Evolutionary conservation across 1,140 invertebrate genomes (phyloP), one percentile per base, ranked within the genome.

Genomic region (Sesamia nonagrioides): DNA sequence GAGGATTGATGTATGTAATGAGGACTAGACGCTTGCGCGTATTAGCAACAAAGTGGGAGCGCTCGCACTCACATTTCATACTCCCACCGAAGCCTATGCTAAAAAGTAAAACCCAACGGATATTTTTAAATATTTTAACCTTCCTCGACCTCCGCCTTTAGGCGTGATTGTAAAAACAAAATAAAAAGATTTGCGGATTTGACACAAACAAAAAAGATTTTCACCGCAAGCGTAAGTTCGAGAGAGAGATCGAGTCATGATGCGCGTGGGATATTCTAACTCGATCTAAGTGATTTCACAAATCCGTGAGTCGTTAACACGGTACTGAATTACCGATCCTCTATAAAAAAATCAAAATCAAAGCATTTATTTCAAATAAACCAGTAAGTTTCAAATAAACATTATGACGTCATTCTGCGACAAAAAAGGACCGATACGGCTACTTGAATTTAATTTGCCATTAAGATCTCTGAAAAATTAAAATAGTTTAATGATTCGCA

Each of bases 1-100:
- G 42, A 73, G 68, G 56, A 71, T 52, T 79, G 69, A 71, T 73
- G 56, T 79, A 71, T 69, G 66, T 69, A 73, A 73, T 73, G 71
- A 73, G 71, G 71, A 58, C 71, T 73, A 58, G 68, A 42, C 37
- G 71, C 54, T n/a, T 4, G 71, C 13, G 8, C 50, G 27, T 33
- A 50, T 40, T 21, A 73, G 54, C 52, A 6, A 48, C 27, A 2
- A 21, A 37, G 7, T n/a, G 9, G 37, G 18, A 50, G 37, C 42
- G 17, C 27, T 27, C 27, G 27, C 27, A 27, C 40, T 45, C 35
- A 9, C 71, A 60, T 17, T 27, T 73, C 18, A 0, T 3, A 18
- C 61, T 73, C 18, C 2, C 15, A 13, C 61, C 61, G 37, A 42
- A 66, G 17, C 60, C 60, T 63, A 63, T 37, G 60, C 42, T 45